These are phyloP conservation scores for Invenusta paracnida DNA, from an alignment of 2,888 invertebrate species.

Conservation along the genomic window DNA sequence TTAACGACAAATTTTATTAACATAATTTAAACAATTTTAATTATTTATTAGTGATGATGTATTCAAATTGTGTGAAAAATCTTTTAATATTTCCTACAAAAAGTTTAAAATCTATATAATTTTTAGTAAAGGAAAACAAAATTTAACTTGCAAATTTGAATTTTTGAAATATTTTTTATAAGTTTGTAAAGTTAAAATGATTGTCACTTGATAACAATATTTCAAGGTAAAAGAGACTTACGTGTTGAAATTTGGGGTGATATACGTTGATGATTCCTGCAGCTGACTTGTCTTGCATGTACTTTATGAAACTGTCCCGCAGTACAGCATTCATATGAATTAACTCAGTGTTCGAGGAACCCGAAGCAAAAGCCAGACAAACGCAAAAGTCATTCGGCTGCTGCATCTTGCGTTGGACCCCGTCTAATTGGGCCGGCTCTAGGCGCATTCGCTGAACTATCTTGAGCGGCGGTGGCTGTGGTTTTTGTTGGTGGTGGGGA, in stretches of 20 bases:
- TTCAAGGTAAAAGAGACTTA: constrained; percentile 75
- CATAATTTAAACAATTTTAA: too few relatives aligned
- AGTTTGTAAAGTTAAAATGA: too few relatives aligned
- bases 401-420: constrained; percentile 89
- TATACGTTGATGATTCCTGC: constrained; percentile 92
- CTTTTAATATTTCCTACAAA: too few relatives aligned
- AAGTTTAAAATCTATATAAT: too few relatives aligned
- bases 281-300: constrained; percentile 89
- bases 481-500: background rate
- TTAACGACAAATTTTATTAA: too few relatives aligned
- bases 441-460: constrained; percentile 95
- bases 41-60: too few relatives aligned
- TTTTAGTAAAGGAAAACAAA: too few relatives aligned
- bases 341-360: constrained; percentile 83
- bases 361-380: constrained; percentile 87
- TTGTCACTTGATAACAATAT: too few relatives aligned
- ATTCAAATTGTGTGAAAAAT: too few relatives aligned
- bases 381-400: constrained; percentile 82
- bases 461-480: constrained; percentile 64
- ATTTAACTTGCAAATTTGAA: too few relatives aligned
- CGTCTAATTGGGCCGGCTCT: constrained; percentile 88
- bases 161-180: too few relatives aligned
- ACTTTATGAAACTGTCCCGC: constrained; percentile 85
- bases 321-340: constrained; percentile 81
- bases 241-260: constrained; percentile 68